Base-by-base conservation (phyloP, 1,140 invertebrate species). In the Nylanderia fulva region DNA sequence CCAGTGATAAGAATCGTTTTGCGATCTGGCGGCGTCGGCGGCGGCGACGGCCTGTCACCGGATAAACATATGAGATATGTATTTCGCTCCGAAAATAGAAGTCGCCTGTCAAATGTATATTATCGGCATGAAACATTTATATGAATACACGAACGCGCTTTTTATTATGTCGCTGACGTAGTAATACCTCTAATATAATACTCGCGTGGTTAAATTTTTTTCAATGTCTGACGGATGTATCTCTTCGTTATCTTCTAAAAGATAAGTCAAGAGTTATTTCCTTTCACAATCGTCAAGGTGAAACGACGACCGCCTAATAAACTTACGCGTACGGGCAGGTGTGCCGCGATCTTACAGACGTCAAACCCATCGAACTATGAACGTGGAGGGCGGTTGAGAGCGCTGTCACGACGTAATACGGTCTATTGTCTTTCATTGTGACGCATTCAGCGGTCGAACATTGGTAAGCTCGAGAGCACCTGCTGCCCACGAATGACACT, bases 321-420 rank as follows among this genome's bases (percentile, higher is more conserved):
- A 61, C 39, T 11, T 42, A 13, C 33, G 54, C 33, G 54, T 45
- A 56, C 68, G 27, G 45, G 87, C 87, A 88, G 87, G 87, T 88
- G 87, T 64, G 42, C 52, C 58, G 36, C 54, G 86, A 85, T 85
- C 79, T 85, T 85, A 82, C 86, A 21, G 15, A 88, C 87, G 75
- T 88, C 63, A 85, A 87, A 76, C 42, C 27, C 83, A 85, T 85
- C 74, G 56, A 88, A 88, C 75, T 85, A 88, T 88, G 84, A 88
- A 88, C 84, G 72, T 88, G 75, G 68, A 68, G 72, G 60, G 74
- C 71, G 68, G 75, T 80, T 79, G 33, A 75, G 63, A 77, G 13
- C 8, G 58, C 21, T 42, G 27, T 36, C 58, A 33, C 52, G 24
- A 64, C 1, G 36, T 63, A 58, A 75, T 36, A 76, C 56, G 4